Conservation (phyloP, 2,797 vertebrate genomes). For the Nasua narica region DNA sequence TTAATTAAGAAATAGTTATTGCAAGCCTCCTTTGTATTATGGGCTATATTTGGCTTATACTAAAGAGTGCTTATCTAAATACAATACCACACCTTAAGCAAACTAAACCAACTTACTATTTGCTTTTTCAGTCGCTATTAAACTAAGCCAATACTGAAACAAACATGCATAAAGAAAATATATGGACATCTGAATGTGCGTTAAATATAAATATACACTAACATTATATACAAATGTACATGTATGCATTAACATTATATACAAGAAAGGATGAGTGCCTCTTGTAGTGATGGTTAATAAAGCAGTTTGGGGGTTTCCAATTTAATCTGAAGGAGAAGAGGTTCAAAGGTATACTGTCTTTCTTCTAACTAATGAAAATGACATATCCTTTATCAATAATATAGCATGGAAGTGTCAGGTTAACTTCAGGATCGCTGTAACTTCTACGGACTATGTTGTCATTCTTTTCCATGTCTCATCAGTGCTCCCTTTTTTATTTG, state of each 20-base stretch:
- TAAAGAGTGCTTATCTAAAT: not conserved
- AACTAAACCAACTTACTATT: not conserved
- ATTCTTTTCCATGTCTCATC: not conserved
- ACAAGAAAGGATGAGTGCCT: not conserved
- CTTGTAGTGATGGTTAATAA: not conserved
- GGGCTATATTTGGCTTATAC: not conserved
- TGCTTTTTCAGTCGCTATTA: not conserved
- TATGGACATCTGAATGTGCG: not conserved
- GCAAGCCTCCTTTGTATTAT: not conserved
- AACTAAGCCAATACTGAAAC: not conserved
- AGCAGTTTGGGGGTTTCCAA: not conserved
- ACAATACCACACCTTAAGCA: not conserved
- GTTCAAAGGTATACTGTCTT: not conserved
- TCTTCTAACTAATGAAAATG: constrained; percentile 15
- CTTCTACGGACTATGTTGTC: not conserved
- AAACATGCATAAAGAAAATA: not conserved
- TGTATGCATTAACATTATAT: not conserved
- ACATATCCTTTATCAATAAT: not conserved
- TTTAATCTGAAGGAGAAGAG: not conserved
- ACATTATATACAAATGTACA: not conserved
- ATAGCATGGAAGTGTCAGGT: not conserved
- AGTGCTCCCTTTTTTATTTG: not conserved
- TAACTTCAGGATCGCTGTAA: not conserved
- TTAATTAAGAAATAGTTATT: constrained; percentile 39
- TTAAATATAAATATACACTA: not conserved